These are phyloP conservation scores for Triplophysa siluroides DNA, from an alignment of 2,113 vertebrate species.

Conservation along the genomic window DNA sequence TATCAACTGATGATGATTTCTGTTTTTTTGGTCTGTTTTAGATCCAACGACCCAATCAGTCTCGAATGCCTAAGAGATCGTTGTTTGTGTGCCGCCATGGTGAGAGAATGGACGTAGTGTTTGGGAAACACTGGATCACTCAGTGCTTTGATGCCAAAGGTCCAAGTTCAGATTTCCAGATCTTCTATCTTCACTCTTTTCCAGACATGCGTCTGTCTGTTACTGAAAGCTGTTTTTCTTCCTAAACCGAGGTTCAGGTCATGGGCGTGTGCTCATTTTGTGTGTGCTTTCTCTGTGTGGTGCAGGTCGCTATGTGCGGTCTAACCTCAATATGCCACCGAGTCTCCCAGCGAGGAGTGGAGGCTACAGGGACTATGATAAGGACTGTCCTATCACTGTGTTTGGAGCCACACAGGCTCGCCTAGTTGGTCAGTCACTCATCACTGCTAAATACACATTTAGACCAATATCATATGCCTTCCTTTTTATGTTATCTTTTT, in stretches of 20 bases:
- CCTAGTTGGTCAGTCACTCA: conserved; percentile 77
- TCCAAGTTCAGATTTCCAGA: conserved; percentile 60
- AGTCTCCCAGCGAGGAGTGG: conserved; percentile 86
- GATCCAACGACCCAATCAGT: conserved; percentile 79
- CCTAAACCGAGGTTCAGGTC: background rate
- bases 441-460: background rate
- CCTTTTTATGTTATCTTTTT: background rate
- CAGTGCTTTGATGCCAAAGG: conserved; percentile 99
- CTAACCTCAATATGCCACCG: conserved; percentile 95
- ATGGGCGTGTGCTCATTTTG: background rate
- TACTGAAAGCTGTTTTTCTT: background rate
- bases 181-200: background rate
- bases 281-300: background rate
- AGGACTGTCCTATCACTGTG: conserved; percentile 95
- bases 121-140: conserved; percentile 96
- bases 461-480: background rate
- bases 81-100: conserved; percentile 96
- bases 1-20: background rate
- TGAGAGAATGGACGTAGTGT: conserved; percentile 97
- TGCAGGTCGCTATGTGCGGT: conserved; percentile 89
- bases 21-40: conserved; percentile 54
- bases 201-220: background rate
- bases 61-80: conserved; percentile 83
- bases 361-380: conserved; percentile 91
- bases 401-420: conserved; percentile 93